A percentile compares a stretch with the other conserved stretches of the same genome.
phyloP scores from a whole-genome alignment of 2,113 vertebrate genomes.

The Phodopus roborovskii region DNA sequence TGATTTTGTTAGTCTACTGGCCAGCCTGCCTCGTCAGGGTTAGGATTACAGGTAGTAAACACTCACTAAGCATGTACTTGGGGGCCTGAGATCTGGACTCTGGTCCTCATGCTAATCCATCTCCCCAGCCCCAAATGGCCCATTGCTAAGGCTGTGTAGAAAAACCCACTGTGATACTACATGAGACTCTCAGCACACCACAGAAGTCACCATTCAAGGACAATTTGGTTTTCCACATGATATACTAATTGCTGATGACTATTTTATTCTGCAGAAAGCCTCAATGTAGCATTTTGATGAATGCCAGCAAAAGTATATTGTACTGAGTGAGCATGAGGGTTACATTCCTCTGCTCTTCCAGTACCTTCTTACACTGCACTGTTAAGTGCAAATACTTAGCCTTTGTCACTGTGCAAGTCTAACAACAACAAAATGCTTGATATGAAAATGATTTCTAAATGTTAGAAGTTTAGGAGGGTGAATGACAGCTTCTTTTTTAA shows the following conservation, averaged over 20 bases:
- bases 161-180: background rate
- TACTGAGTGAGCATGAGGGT: background rate
- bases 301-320: background rate
- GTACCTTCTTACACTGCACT: background rate
- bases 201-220: background rate
- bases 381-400: background rate
- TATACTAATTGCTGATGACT: background rate
- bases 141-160: background rate
- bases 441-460: constrained; percentile 38
- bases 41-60: background rate
- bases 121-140: background rate
- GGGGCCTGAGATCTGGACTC: background rate
- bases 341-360: background rate
- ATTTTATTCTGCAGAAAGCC: constrained; percentile 12
- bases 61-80: background rate
- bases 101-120: background rate
- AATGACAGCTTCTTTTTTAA: constrained; percentile 34
- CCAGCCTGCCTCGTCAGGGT: background rate
- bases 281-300: background rate
- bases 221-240: background rate
- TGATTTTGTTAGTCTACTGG: background rate
- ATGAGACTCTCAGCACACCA: background rate
- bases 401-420: background rate
- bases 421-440: background rate
- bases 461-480: constrained; percentile 20